Conservation (phyloP, 2,888 invertebrate genomes). For the Eubasilissa splendida region DNA sequence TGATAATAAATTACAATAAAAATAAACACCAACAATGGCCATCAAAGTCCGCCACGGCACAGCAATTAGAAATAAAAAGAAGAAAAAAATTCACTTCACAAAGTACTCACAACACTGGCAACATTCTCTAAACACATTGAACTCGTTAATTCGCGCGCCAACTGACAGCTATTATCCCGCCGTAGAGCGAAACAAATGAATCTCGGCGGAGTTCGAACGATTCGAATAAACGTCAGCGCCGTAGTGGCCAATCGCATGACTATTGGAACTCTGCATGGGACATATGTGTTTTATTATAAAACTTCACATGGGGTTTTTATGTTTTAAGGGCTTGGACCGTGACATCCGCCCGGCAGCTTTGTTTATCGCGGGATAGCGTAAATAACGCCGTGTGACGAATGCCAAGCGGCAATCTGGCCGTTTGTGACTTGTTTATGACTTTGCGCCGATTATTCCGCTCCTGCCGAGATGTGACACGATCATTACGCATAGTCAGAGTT, state of each 20-base stretch:
- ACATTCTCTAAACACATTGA: not conserved
- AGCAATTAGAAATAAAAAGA: not conserved
- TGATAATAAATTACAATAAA: not conserved
- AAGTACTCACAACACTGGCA: not conserved
- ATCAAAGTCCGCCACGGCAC: too few species aligned
- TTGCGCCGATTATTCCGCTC: not conserved
- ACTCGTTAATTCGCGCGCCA: not conserved
- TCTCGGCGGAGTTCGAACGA: conserved; percentile 7
- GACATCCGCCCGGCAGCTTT: conserved; percentile 44
- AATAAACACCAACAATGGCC: too few species aligned
- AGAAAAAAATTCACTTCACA: not conserved
- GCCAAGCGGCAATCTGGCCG: not conserved
- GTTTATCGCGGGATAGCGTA: conserved; percentile 37
- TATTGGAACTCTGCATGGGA: conserved; percentile 48
- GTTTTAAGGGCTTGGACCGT: conserved; percentile 46
- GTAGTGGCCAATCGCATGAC: conserved; percentile 35
- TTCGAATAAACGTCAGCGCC: conserved; percentile 21
- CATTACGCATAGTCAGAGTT: not conserved
- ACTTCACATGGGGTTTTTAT: conserved; percentile 55
- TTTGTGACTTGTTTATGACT: not conserved
- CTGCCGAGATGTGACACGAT: not conserved
- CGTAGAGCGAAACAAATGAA: not conserved
- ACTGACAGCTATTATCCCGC: not conserved
- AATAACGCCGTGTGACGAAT: conserved; percentile 21
- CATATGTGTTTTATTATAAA: conserved; percentile 51